Evolutionary conservation across 2,113 vertebrate genomes (phyloP).

Genomic region (Gobiocypris rarus): DNA sequence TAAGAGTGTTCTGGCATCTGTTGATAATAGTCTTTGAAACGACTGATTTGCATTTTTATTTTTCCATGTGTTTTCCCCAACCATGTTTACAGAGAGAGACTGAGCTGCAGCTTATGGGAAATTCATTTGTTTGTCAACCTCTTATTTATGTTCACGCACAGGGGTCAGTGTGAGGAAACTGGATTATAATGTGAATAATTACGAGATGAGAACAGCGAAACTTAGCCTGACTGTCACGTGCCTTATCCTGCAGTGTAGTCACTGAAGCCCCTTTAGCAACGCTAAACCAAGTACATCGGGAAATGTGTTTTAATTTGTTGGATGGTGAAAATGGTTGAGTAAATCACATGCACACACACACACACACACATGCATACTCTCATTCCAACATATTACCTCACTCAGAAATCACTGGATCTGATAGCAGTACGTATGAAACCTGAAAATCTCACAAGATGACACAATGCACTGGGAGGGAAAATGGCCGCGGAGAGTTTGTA

Average conservation of each 20-base stretch:
- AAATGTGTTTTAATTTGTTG: slow-evolving; percentile 18
- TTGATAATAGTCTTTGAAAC: slow-evolving; percentile 65
- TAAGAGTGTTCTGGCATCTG: slow-evolving; percentile 80
- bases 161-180: slow-evolving; percentile 89
- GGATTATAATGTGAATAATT: slow-evolving; percentile 70
- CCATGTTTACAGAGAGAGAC: slow-evolving; percentile 78
- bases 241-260: slow-evolving; percentile 86
- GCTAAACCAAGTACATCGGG: slow-evolving; percentile 26
- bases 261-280: slow-evolving; percentile 57
- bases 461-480: slow-evolving; percentile 46
- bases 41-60: slow-evolving; percentile 77
- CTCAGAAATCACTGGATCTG: slow-evolving; percentile 48
- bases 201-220: slow-evolving; percentile 73
- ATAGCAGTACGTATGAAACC: slow-evolving; percentile 37
- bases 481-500: background rate
- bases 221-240: slow-evolving; percentile 90
- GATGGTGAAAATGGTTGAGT: slow-evolving; percentile 6
- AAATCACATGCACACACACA: background rate
- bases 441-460: background rate
- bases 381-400: slow-evolving; percentile 61
- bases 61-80: slow-evolving; percentile 53
- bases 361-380: slow-evolving; percentile 8
- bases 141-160: slow-evolving; percentile 98
- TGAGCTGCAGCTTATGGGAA: slow-evolving; percentile 71
- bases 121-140: slow-evolving; percentile 77